Evolutionary conservation across 2,113 vertebrate genomes (phyloP).

Genomic region (Tetraodon nigroviridis): DNA sequence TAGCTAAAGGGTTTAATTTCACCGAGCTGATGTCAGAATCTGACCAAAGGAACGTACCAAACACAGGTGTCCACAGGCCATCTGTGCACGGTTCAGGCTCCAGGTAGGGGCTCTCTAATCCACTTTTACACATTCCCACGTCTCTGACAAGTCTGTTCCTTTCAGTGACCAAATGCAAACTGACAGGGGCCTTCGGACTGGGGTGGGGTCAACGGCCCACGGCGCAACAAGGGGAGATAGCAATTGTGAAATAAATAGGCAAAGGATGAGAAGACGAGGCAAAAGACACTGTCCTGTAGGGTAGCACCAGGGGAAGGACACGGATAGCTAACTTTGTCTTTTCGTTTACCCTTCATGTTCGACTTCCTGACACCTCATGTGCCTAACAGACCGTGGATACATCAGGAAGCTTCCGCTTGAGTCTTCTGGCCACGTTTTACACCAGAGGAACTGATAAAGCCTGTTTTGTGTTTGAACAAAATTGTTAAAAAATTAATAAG

Average conservation of each 20-base stretch:
- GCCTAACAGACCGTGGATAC: conserved; percentile 1
- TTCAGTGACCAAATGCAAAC: conserved; percentile 51
- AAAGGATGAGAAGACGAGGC: conserved; percentile 12
- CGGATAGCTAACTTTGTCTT: conserved; percentile 14
- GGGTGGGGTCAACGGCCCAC: conserved; percentile 29
- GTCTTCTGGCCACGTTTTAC: not conserved
- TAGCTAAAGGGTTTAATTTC: too few relatives aligned
- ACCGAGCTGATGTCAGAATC: conserved; percentile 13
- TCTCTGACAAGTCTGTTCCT: conserved; percentile 55
- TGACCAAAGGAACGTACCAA: conserved; percentile 26
- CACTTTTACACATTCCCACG: conserved; percentile 53
- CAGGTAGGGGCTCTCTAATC: conserved; percentile 44
- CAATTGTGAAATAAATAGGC: conserved; percentile 28
- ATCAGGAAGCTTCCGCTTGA: conserved; percentile 1
- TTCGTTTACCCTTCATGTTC: conserved; percentile 10
- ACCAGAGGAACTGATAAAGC: not conserved
- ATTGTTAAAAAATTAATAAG: conserved; percentile 12
- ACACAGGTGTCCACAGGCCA: conserved; percentile 28
- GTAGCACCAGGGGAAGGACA: conserved; percentile 8
- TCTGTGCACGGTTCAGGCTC: conserved; percentile 39
- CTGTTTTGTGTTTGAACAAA: conserved; percentile 5
- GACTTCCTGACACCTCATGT: conserved; percentile 8
- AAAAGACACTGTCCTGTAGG: conserved; percentile 9
- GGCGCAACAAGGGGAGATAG: conserved; percentile 30
- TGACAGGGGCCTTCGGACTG: conserved; percentile 43